Base-by-base conservation (phyloP, 2,113 vertebrate genomes). In the Tretioscincus oriximinensis region DNA sequence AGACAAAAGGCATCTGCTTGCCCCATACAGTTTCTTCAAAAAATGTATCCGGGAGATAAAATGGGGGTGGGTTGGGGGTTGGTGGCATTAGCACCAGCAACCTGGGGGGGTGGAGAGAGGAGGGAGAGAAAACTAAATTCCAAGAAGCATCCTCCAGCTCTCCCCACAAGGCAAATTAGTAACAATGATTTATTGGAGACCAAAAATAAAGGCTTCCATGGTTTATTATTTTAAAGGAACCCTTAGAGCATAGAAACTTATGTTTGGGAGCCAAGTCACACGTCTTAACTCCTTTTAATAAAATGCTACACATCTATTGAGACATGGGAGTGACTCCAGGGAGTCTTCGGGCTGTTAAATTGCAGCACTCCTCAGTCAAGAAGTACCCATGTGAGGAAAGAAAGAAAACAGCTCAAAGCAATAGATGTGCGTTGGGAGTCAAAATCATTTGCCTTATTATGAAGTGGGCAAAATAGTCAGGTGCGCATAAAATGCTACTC, bases 291-390 rank as follows among this genome's bases (percentile, higher is more conserved):
- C 11, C 26, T 49, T 66, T 66, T 77, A 65, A 49, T 70, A 70
- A 58, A 45, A 69, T 5, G 49, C 7, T 78, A 20, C 61, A 54
- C 67, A 58, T 70, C 77, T 78, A 35, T 70, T 78, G 66, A 70
- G 24, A n/a, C 22, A n/a, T 45, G 14, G 24, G 28, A 60, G 14
- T 61, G 51, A 69, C 77, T 70, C 29, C 9, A 26, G 51, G 77
- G 67, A 70, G 66, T 69, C 65, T 70, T 69, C 54, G 61, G 54
- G 77, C 29, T 29, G 35, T 78, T 78, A 79, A 61, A 61, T 71
- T 70, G 67, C 54, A 41, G 67, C 51, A 60, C 9, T 21, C 51
- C 28, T 45, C n/a, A 71, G 54, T 61, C 45, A 28, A 54, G 51
- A 61, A 70, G 51, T 28, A 61, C 51, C 66, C 49, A 60, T 26